These are phyloP conservation scores for Ibycter americanus DNA, from an alignment of 2,797 vertebrate species.

Conservation along the genomic window DNA sequence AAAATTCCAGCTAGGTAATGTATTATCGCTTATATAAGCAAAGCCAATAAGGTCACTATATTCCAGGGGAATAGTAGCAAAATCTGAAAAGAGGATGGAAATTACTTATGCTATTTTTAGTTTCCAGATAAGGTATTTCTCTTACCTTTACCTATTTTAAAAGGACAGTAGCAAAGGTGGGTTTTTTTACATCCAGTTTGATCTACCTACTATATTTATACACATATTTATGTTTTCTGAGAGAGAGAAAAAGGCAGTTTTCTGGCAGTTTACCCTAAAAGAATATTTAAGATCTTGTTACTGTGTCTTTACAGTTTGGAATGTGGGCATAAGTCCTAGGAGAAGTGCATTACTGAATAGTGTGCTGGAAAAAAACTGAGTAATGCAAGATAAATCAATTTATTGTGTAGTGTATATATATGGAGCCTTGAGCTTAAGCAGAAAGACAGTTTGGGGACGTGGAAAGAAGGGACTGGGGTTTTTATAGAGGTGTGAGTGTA, in stretches of 20 bases:
- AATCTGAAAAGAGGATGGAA: constrained; percentile 41
- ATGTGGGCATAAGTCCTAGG: neutral
- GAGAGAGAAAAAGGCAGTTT: neutral
- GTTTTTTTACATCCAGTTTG: neutral
- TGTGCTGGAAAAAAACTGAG: neutral
- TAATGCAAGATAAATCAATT: neutral
- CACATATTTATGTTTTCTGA: neutral
- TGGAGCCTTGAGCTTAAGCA: neutral
- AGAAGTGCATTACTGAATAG: neutral
- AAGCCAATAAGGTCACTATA: constrained; percentile 13
- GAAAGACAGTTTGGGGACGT: neutral
- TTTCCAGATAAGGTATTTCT: constrained; percentile 6
- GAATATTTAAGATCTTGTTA: neutral
- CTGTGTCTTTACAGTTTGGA: neutral
- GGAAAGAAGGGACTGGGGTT: neutral
- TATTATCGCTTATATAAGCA: neutral
- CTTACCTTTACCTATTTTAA: constrained; percentile 34
- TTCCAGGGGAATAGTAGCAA: constrained; percentile 50
- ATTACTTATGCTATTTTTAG: neutral
- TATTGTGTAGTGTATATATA: neutral
- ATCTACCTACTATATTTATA: neutral
- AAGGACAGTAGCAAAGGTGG: neutral
- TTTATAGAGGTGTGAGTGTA: neutral
- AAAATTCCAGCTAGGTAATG: neutral
- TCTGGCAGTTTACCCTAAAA: neutral